phyloP scores from a whole-genome alignment of 2,888 invertebrate species.

The Eupithecia tripunctaria region DNA sequence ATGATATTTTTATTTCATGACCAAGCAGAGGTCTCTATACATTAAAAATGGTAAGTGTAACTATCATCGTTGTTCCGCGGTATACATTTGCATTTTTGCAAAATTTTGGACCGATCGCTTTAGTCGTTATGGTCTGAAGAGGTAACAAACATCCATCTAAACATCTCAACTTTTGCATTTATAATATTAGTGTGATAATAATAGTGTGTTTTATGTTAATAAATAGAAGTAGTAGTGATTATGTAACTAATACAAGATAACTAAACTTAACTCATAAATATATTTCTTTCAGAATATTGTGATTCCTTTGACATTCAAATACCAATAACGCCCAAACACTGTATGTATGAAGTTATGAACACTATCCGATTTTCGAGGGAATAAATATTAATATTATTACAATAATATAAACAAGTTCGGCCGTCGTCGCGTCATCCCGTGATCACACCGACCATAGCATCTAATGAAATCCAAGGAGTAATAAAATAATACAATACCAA shows the following conservation, averaged over 20 bases:
- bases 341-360: constrained; percentile 30
- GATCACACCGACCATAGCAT: constrained; percentile 27
- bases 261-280: no score
- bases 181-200: no score
- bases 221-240: no score
- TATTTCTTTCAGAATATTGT: constrained; percentile 14
- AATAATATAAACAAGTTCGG: constrained; percentile 29
- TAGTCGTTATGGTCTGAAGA: neutral
- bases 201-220: no score
- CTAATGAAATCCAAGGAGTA: constrained; percentile 28
- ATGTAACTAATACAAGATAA: no score
- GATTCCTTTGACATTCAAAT: constrained; percentile 33
- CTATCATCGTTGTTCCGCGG: neutral
- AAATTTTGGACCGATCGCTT: neutral
- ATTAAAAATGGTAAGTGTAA: neutral
- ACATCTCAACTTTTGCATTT: neutral
- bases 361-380: constrained; percentile 24
- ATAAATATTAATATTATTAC: constrained; percentile 27
- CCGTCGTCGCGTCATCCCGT: constrained; percentile 25
- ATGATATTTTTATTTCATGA: neutral
- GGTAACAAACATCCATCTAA: neutral
- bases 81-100: neutral
- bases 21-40: neutral
- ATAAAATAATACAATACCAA: neutral
- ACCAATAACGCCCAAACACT: constrained; percentile 19